Evolutionary conservation across 2,113 vertebrate genomes (phyloP).

Genomic region (Rostratula benghalensis): DNA sequence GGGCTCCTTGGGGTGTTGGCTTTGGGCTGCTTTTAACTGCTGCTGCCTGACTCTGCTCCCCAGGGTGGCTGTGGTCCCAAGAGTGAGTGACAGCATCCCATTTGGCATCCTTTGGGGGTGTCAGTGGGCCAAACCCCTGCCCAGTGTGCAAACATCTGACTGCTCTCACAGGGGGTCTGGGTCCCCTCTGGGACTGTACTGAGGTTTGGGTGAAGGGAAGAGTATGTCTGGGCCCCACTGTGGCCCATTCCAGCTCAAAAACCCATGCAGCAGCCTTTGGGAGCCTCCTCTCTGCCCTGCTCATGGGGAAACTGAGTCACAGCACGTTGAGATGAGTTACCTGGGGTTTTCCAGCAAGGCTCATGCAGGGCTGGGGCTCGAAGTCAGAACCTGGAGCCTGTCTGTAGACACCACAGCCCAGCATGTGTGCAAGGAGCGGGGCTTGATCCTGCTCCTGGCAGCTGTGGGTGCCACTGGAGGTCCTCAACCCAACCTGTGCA

Average conservation of each 20-base stretch:
- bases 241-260: background rate
- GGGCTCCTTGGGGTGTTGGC: background rate
- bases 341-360: background rate
- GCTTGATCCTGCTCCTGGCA: background rate
- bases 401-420: background rate
- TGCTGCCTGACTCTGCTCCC: background rate
- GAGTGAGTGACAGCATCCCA: background rate
- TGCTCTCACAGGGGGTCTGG: background rate
- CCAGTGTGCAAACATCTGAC: accelerated
- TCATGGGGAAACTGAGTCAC: background rate
- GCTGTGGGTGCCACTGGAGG: background rate
- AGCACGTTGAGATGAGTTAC: accelerated
- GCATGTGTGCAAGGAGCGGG: background rate
- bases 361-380: background rate
- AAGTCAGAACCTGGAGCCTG: accelerated
- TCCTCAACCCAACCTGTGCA: accelerated
- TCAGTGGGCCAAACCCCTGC: accelerated
- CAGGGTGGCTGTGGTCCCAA: no score
- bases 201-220: background rate
- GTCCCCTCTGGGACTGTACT: accelerated
- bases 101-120: background rate
- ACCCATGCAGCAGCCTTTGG: no score
- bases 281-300: background rate
- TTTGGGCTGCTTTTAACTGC: background rate
- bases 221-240: accelerated